Conservation (phyloP, 2,113 vertebrate genomes). For the Sceloporus tristichus region DNA sequence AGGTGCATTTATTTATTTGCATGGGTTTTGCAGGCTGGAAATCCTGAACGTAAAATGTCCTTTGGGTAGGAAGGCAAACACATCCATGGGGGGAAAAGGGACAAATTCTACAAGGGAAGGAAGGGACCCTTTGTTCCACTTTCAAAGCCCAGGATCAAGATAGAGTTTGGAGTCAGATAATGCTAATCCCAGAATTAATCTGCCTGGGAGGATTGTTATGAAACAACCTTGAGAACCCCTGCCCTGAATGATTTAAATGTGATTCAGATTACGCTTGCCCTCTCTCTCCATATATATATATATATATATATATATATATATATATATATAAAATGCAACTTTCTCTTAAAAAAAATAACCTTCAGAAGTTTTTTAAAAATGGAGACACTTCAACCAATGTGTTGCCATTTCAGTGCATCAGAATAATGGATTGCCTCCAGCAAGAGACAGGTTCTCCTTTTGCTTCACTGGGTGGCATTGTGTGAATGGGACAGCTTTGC, state of each 20-base stretch:
- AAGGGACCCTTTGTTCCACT: neutral
- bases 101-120: neutral
- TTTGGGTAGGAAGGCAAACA: neutral
- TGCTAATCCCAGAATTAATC: neutral
- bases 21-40: neutral
- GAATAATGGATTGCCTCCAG: slow-evolving; percentile 53
- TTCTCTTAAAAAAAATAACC: slow-evolving; percentile 41
- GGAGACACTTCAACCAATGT: slow-evolving; percentile 58
- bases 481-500: slow-evolving; percentile 59
- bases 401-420: slow-evolving; percentile 10
- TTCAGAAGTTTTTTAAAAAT: slow-evolving; percentile 26
- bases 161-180: neutral
- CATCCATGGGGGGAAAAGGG: too few relatives aligned
- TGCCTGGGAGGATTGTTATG: neutral
- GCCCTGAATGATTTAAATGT: neutral
- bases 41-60: neutral
- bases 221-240: neutral
- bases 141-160: neutral
- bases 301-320: too few relatives aligned
- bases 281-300: too few relatives aligned
- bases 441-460: slow-evolving; percentile 57
- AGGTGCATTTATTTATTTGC: too few relatives aligned
- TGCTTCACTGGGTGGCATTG: slow-evolving; percentile 69
- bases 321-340: slow-evolving; percentile 46
- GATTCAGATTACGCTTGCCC: neutral